phyloP scores from a whole-genome alignment of 2,888 invertebrate species.

The Bugulina stolonifera region DNA sequence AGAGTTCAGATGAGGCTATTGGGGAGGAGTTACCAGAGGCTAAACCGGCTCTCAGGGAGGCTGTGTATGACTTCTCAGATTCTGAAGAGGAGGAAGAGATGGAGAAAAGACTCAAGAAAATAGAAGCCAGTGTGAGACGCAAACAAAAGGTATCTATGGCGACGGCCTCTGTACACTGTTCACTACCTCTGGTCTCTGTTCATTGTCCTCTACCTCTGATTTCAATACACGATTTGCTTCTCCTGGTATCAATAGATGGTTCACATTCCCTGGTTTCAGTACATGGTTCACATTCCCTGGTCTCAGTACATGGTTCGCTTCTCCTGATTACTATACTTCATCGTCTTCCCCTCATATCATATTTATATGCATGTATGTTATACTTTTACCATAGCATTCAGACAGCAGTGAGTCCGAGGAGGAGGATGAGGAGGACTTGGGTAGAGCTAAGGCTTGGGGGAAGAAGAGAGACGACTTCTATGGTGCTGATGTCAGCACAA shows the following conservation, averaged over 20 bases:
- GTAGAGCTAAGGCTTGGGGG: slow-evolving; percentile 73
- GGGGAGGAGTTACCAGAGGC: neutral
- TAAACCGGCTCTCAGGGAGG: neutral
- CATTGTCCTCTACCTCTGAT: neutral
- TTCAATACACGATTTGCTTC: neutral
- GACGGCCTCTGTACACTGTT: neutral
- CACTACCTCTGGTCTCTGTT: neutral
- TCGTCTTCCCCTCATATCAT: too few species aligned
- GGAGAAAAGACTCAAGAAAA: neutral
- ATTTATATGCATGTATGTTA: too few species aligned
- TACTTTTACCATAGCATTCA: neutral
- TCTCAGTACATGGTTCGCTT: too few species aligned
- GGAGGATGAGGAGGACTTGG: neutral
- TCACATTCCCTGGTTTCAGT: too few species aligned
- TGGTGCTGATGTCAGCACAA: slow-evolving; percentile 71
- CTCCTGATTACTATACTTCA: too few species aligned
- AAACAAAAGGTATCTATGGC: slow-evolving; percentile 1
- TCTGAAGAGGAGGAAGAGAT: slow-evolving; percentile 14
- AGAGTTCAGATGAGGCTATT: slow-evolving; percentile 5
- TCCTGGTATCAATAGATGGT: neutral
- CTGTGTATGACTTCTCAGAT: slow-evolving; percentile 23
- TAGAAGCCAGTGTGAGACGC: slow-evolving; percentile 6
- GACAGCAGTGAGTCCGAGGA: slow-evolving; percentile 21
- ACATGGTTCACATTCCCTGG: too few species aligned
- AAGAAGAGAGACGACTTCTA: slow-evolving; percentile 72